Conservation (phyloP, 2,797 vertebrate genomes). For the Thalassophryne amazonica region DNA sequence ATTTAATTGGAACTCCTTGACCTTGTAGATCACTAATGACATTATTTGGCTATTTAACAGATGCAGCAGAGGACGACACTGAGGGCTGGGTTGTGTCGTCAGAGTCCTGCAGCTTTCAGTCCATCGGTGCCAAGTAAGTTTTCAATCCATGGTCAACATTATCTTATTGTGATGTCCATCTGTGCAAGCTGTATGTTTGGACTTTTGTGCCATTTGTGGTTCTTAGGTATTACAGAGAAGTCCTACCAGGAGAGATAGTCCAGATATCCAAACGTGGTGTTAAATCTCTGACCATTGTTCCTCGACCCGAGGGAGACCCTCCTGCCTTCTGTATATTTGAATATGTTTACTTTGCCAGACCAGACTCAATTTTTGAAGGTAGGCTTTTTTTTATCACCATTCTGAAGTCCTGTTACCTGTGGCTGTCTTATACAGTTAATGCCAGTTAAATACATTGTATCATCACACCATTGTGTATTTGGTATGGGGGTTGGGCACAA, state of each 20-base stretch:
- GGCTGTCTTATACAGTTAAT: background rate
- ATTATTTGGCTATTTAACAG: slow-evolving; percentile 55
- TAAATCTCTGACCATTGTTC: slow-evolving; percentile 84
- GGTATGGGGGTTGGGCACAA: too few relatives aligned
- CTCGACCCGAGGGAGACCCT: slow-evolving; percentile 84
- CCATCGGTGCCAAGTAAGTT: slow-evolving; percentile 93
- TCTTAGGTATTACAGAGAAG: slow-evolving; percentile 91
- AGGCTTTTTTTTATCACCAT: background rate
- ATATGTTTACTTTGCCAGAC: slow-evolving; percentile 98
- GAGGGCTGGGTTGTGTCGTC: slow-evolving; percentile 99
- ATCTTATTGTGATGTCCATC: background rate
- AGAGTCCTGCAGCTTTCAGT: slow-evolving; percentile 98
- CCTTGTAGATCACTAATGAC: slow-evolving; percentile 20
- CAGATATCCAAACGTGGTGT: slow-evolving; percentile 91
- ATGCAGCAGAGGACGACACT: slow-evolving; percentile 83
- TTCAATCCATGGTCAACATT: background rate
- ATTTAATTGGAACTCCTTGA: slow-evolving; percentile 16
- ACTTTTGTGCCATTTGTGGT: slow-evolving; percentile 1
- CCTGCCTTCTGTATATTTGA: slow-evolving; percentile 99
- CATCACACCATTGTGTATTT: too few relatives aligned
- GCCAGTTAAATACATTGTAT: too few relatives aligned
- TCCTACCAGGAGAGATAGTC: slow-evolving; percentile 95
- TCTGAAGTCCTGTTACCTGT: background rate
- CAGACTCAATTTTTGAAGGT: slow-evolving; percentile 96
- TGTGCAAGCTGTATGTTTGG: background rate